Percentiles rank a stretch among this genome's conserved stretches.
Evolutionary conservation across 2,797 vertebrate genomes (phyloP).

Genomic region (Manis javanica): DNA sequence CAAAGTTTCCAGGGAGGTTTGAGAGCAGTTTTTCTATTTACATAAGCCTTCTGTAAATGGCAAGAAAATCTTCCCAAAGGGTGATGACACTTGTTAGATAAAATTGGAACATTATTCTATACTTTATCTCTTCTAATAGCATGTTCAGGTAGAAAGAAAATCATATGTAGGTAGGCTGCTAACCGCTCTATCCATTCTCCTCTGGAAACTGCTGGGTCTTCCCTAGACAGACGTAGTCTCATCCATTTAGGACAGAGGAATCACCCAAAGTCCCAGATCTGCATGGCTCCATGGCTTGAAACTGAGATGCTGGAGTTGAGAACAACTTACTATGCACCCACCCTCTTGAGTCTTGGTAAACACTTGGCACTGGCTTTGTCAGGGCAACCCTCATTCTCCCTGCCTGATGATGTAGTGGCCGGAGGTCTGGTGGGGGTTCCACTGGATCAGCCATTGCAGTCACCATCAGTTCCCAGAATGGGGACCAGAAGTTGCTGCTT

Average conservation of each 20-base stretch:
- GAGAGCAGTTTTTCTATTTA: background rate
- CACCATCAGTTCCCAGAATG: background rate
- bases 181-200: too few species aligned
- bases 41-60: background rate
- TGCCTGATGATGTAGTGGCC: rapidly evolving
- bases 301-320: background rate
- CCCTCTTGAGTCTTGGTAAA: background rate
- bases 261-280: background rate
- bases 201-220: background rate
- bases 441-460: background rate
- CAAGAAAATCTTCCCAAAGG: background rate
- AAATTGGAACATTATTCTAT: background rate
- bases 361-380: background rate
- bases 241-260: background rate
- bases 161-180: too few species aligned
- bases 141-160: background rate
- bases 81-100: background rate
- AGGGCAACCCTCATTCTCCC: background rate
- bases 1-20: background rate
- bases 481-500: background rate
- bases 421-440: background rate
- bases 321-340: background rate
- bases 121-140: background rate
- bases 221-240: background rate
- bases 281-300: background rate